A percentile compares a stretch with the other conserved stretches of the same genome.
Conservation (phyloP, 2,113 vertebrate genomes). For the Callipepla californica region DNA sequence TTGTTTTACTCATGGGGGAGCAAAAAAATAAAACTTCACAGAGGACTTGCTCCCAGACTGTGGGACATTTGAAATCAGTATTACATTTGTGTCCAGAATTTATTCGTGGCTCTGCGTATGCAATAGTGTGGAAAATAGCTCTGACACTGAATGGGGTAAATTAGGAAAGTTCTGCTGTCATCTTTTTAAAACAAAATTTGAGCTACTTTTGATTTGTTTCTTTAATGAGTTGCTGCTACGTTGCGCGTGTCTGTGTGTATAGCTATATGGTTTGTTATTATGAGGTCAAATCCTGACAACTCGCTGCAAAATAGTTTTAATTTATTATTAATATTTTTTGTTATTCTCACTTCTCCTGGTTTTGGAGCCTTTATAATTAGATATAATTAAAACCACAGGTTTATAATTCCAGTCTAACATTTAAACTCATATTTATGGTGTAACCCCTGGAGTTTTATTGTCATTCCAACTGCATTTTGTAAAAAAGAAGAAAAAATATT, state of each 20-base stretch:
- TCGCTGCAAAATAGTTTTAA: constrained; percentile 56
- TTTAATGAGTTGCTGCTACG: constrained; percentile 31
- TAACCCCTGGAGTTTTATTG: constrained; percentile 65
- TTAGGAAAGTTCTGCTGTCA: constrained; percentile 40
- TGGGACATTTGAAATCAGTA: not conserved
- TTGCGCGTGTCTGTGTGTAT: constrained; percentile 10
- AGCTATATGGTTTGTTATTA: constrained; percentile 53
- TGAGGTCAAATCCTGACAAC: constrained; percentile 26
- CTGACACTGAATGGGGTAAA: constrained; percentile 30
- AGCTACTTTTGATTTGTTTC: constrained; percentile 48
- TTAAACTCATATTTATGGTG: constrained; percentile 55
- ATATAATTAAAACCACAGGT: constrained; percentile 65
- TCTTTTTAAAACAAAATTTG: constrained; percentile 59
- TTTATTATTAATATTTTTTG: constrained; percentile 66
- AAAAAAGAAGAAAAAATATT: not conserved
- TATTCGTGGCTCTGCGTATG: not conserved
- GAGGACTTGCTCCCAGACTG: not conserved
- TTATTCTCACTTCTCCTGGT: constrained; percentile 22
- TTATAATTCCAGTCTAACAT: constrained; percentile 54
- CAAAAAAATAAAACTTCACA: not conserved
- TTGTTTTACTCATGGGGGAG: not conserved
- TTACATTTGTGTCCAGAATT: not conserved
- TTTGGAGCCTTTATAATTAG: constrained; percentile 62
- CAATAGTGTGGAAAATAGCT: not conserved
- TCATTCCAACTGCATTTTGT: constrained; percentile 45